Conservation (phyloP, 2,888 invertebrate species). For the Oasisia sp. region DNA sequence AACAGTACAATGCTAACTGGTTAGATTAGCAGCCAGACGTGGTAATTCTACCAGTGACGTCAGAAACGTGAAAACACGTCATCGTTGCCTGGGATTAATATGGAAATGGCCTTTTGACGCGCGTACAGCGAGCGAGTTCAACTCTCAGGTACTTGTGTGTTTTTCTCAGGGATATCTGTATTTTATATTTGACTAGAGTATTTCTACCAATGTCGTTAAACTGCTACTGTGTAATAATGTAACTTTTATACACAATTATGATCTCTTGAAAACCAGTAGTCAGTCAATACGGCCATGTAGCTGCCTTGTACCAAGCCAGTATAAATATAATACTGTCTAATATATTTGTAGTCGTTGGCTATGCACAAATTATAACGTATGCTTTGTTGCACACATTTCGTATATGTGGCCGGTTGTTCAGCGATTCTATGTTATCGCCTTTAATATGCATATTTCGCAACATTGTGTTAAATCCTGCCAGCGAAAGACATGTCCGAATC, state of each 20-base stretch:
- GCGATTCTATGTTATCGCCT: background rate
- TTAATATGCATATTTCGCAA: background rate
- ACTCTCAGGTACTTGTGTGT: background rate
- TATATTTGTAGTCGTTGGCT: background rate
- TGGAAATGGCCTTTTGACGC: background rate
- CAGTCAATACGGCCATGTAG: background rate
- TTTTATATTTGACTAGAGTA: constrained; percentile 13
- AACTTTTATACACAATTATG: constrained; percentile 17
- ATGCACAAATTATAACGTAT: background rate
- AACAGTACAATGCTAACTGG: background rate
- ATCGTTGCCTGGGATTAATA: background rate
- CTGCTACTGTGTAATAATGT: background rate
- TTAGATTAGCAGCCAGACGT: background rate
- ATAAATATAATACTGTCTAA: background rate
- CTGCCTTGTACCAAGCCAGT: background rate
- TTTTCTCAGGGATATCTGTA: constrained; percentile 3
- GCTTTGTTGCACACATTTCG: constrained; percentile 7
- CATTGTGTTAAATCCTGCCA: background rate
- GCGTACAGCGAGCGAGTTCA: background rate
- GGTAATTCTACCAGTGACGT: background rate
- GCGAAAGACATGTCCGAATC: too few relatives aligned
- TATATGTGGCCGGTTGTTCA: constrained; percentile 6
- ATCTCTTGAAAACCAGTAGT: background rate
- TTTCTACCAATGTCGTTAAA: background rate
- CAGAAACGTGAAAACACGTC: background rate